Conservation (phyloP, 2,797 vertebrate species). For the Pipistrellus nathusii region DNA sequence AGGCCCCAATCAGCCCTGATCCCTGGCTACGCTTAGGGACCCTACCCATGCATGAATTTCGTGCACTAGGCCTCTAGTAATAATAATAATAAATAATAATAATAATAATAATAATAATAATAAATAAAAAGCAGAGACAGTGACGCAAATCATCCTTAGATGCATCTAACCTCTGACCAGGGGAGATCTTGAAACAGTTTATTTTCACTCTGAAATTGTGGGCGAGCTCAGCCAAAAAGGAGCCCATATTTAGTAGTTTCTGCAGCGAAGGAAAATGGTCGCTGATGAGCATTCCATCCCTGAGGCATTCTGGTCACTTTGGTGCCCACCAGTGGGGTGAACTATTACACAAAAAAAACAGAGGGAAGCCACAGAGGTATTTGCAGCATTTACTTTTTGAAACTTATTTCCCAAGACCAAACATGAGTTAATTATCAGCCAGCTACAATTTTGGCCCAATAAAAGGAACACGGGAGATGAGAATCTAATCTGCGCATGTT, state of each 20-base stretch:
- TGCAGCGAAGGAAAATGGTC: not conserved
- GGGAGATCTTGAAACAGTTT: not conserved
- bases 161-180: not conserved
- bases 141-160: not conserved
- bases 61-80: too few species aligned
- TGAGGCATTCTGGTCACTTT: not conserved
- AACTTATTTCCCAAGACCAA: not conserved
- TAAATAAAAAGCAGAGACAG: not conserved
- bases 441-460: not conserved
- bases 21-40: too few species aligned
- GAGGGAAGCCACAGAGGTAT: not conserved
- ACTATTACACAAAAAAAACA: not conserved
- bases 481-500: not conserved
- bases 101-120: too few species aligned
- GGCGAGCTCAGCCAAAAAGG: not conserved
- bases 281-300: not conserved
- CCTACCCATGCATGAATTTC: too few species aligned
- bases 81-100: too few species aligned
- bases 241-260: not conserved
- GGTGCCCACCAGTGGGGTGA: rapidly evolving
- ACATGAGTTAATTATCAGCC: not conserved
- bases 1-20: too few species aligned
- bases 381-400: not conserved
- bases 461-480: not conserved
- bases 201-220: not conserved